Percentiles rank a stretch among this genome's conserved stretches.
phyloP scores from a whole-genome alignment of 2,113 vertebrate genomes.

The Pterocles orientalis region DNA sequence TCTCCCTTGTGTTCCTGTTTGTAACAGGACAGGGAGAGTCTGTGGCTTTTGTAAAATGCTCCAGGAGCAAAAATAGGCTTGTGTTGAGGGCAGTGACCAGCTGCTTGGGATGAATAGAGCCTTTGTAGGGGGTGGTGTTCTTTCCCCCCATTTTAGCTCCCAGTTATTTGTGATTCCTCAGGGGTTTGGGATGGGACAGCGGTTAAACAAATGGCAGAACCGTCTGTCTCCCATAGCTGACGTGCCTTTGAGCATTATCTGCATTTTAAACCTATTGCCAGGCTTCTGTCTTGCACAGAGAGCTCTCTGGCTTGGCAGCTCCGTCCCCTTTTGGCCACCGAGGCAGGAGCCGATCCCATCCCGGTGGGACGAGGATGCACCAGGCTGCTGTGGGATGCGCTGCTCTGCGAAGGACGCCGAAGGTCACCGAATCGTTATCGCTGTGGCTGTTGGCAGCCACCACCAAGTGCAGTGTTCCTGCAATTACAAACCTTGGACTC shows the following conservation, averaged over 20 bases:
- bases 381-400: background rate
- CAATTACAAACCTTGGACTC: background rate
- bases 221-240: background rate
- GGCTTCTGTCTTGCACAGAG: background rate
- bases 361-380: background rate
- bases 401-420: background rate
- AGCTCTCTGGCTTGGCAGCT: background rate
- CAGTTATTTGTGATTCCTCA: conserved; percentile 28
- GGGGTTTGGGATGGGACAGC: background rate
- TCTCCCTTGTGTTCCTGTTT: background rate
- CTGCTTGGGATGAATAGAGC: conserved; percentile 51
- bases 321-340: background rate
- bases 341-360: background rate
- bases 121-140: background rate
- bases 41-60: conserved; percentile 41
- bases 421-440: background rate
- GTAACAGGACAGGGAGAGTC: background rate
- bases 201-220: conserved; percentile 38
- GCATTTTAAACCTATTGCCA: background rate
- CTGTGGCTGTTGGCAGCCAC: conserved; percentile 13
- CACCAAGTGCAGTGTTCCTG: background rate
- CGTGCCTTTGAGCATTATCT: conserved; percentile 11
- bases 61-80: conserved; percentile 47
- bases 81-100: conserved; percentile 52
- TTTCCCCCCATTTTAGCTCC: background rate